These are phyloP conservation scores for Latheticus oryzae DNA, from an alignment of 2,888 invertebrate species.

Conservation along the genomic window DNA sequence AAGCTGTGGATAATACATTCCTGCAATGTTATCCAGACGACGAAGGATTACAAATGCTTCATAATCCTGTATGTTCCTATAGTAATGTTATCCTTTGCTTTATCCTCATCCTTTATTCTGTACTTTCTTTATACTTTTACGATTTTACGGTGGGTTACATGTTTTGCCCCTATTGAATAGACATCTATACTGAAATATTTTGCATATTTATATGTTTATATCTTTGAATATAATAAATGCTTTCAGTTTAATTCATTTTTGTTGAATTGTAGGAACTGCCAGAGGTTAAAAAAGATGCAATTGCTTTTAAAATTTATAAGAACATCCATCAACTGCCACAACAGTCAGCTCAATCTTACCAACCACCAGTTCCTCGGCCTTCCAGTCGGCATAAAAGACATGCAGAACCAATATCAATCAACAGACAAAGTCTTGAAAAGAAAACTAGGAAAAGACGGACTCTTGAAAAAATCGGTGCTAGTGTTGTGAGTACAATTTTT, in stretches of 20 bases:
- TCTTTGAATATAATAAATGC: too few relatives aligned
- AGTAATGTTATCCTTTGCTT: slow-evolving; percentile 39
- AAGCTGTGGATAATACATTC: too few relatives aligned
- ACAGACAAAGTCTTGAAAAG: slow-evolving; percentile 51
- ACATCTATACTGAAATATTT: too few relatives aligned
- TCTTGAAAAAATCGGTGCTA: slow-evolving; percentile 71
- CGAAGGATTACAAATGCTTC: too few relatives aligned
- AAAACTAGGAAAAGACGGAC: slow-evolving; percentile 71
- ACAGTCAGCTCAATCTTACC: slow-evolving; percentile 49
- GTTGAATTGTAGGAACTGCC: slow-evolving; percentile 63
- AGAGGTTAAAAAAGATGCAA: slow-evolving; percentile 54
- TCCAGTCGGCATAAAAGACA: slow-evolving; percentile 61
- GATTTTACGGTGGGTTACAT: slow-evolving; percentile 45
- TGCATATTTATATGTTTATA: too few relatives aligned
- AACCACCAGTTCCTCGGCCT: slow-evolving; percentile 48
- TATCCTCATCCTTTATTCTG: slow-evolving; percentile 33
- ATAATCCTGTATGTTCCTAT: slow-evolving; percentile 55
- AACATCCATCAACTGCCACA: slow-evolving; percentile 63
- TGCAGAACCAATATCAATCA: slow-evolving; percentile 46
- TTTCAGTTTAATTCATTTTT: slow-evolving; percentile 17
- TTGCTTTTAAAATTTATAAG: slow-evolving; percentile 58
- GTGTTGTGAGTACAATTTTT: slow-evolving; percentile 70
- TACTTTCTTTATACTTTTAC: slow-evolving; percentile 45
- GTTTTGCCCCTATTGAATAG: slow-evolving; percentile 49
- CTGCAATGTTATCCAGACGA: too few relatives aligned